A percentile compares a stretch with the other conserved stretches of the same genome.
Conservation (phyloP, 2,797 vertebrate genomes). For the Hipposideros larvatus region DNA sequence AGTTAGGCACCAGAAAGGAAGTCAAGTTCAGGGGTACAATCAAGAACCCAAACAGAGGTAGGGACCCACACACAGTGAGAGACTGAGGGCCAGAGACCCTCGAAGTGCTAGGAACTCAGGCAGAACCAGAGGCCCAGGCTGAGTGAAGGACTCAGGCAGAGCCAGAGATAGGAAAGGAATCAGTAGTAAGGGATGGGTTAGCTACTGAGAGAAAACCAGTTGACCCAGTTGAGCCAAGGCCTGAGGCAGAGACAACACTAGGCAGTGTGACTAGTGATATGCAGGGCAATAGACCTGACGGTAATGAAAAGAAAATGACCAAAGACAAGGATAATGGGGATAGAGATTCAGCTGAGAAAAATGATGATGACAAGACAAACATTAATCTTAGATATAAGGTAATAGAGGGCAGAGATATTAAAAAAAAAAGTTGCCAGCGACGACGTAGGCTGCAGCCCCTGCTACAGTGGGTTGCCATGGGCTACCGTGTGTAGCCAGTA, state of each 20-base stretch:
- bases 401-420: not conserved
- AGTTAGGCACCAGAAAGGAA: not conserved
- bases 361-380: not conserved
- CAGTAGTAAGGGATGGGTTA: not conserved
- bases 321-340: not conserved
- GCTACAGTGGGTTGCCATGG: too few species aligned
- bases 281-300: not conserved
- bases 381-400: not conserved
- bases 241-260: not conserved
- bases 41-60: not conserved
- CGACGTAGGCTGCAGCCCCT: too few species aligned
- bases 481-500: too few species aligned
- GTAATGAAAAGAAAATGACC: not conserved
- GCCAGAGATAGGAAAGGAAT: not conserved
- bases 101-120: not conserved
- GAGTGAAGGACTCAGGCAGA: not conserved
- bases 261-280: not conserved
- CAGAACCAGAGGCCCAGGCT: not conserved
- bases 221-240: not conserved
- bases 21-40: too few species aligned
- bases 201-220: not conserved
- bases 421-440: not conserved
- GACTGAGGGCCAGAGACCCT: not conserved
- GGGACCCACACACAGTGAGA: not conserved
- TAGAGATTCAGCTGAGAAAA: not conserved